A percentile compares a stretch with the other conserved stretches of the same genome.
Conservation (phyloP, 2,797 vertebrate species). For the Tamandua tetradactyla region DNA sequence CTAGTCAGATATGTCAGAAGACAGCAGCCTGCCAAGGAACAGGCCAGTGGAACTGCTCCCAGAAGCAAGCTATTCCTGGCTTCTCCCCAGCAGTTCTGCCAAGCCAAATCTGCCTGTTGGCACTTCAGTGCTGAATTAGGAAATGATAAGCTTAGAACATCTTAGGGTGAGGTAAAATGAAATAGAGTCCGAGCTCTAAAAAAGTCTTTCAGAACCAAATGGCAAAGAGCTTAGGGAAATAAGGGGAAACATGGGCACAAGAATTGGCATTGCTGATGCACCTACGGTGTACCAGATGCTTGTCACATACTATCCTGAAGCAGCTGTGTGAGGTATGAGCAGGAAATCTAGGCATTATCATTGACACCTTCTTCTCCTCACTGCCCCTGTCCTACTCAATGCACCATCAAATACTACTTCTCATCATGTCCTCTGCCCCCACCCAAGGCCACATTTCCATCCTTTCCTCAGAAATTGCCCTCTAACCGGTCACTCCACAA, state of each 20-base stretch:
- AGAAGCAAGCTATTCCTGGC: not conserved
- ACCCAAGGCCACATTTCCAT: not conserved
- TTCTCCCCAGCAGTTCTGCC: not conserved
- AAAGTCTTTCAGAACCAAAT: not conserved
- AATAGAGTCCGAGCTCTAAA: not conserved
- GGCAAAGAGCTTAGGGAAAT: not conserved
- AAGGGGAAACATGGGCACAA: slow-evolving; percentile 10
- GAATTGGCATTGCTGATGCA: slow-evolving; percentile 59
- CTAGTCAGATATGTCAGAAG: not conserved
- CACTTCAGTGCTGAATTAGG: slow-evolving; percentile 70
- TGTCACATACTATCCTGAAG: slow-evolving; percentile 65
- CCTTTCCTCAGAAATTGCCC: not conserved
- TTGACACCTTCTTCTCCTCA: slow-evolving; percentile 53
- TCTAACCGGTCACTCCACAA: not conserved
- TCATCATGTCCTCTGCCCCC: not conserved
- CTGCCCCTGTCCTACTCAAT: not conserved
- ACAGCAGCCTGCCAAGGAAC: not conserved
- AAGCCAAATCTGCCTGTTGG: slow-evolving; percentile 39
- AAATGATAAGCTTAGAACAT: slow-evolving; percentile 76
- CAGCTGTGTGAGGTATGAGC: slow-evolving; percentile 23
- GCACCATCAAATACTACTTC: fast-evolving
- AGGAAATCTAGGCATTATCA: slow-evolving; percentile 58
- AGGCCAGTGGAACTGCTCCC: not conserved
- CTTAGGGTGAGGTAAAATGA: slow-evolving; percentile 50
- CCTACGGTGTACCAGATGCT: not conserved